Conservation (phyloP, 2,888 invertebrate genomes). For the Leistus spinibarbis region DNA sequence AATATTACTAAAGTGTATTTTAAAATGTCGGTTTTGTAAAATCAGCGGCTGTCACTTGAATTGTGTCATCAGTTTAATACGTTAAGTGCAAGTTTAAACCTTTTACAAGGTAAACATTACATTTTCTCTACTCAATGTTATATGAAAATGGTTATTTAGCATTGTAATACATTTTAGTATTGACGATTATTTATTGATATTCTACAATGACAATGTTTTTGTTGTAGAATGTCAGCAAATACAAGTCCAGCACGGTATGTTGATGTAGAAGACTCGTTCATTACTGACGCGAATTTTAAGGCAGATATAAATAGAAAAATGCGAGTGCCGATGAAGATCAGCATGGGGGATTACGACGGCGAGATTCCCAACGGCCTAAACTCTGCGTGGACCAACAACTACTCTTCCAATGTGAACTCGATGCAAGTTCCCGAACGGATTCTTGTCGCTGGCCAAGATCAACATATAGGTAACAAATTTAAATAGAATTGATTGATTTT, state of each 20-base stretch:
- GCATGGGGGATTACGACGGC: slow-evolving; percentile 73
- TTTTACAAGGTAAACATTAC: background rate
- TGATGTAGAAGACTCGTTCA: slow-evolving; percentile 68
- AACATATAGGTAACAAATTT: slow-evolving; percentile 63
- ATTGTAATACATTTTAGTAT: background rate
- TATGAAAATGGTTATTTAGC: background rate
- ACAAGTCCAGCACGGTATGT: slow-evolving; percentile 68
- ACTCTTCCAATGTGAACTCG: slow-evolving; percentile 71
- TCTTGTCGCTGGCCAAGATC: slow-evolving; percentile 81
- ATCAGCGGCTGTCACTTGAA: slow-evolving; percentile 33
- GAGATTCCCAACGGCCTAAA: slow-evolving; percentile 66
- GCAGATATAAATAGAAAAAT: slow-evolving; percentile 81
- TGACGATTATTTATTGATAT: background rate
- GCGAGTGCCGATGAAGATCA: slow-evolving; percentile 80
- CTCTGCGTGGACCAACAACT: slow-evolving; percentile 67
- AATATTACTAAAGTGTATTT: background rate
- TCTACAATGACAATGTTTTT: slow-evolving; percentile 21
- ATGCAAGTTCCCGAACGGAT: slow-evolving; percentile 96
- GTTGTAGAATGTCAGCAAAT: slow-evolving; percentile 63
- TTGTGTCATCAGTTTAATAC: slow-evolving; percentile 32
- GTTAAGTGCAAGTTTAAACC: background rate
- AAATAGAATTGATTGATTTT: background rate
- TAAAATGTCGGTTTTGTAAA: slow-evolving; percentile 27
- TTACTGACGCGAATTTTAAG: slow-evolving; percentile 67
- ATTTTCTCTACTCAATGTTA: background rate